Conservation (phyloP, 1,140 invertebrate species). For the Coenobita brevimanus region DNA sequence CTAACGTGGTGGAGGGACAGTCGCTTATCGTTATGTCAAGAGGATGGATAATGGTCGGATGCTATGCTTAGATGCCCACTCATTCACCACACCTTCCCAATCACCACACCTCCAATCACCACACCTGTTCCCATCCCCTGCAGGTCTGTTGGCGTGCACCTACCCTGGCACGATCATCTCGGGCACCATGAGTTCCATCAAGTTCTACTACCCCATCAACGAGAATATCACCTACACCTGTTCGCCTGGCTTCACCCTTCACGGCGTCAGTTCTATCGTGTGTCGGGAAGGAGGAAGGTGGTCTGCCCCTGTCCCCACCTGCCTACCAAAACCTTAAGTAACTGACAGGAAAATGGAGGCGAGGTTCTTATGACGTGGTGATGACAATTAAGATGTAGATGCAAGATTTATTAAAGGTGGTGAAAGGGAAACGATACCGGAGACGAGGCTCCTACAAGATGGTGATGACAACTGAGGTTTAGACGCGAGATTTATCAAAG, state of each 20-base stretch:
- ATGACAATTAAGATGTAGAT: background rate
- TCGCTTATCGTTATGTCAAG: too few relatives aligned
- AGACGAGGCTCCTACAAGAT: too few relatives aligned
- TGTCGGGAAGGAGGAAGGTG: slow-evolving; percentile 88
- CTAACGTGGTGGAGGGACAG: too few relatives aligned
- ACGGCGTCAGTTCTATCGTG: slow-evolving; percentile 83
- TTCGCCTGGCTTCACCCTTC: slow-evolving; percentile 82
- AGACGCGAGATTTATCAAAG: too few relatives aligned
- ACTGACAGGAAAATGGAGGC: background rate
- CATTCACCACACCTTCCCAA: too few relatives aligned
- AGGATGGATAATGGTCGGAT: too few relatives aligned
- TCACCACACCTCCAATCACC: too few relatives aligned
- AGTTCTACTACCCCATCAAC: slow-evolving; percentile 89
- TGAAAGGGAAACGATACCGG: too few relatives aligned
- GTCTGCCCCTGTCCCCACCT: slow-evolving; percentile 84
- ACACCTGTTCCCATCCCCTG: slow-evolving; percentile 13
- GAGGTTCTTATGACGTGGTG: background rate
- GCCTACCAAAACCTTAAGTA: slow-evolving; percentile 70
- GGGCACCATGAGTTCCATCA: slow-evolving; percentile 87
- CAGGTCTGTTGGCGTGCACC: slow-evolving; percentile 86
- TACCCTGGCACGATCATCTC: slow-evolving; percentile 89
- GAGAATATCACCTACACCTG: slow-evolving; percentile 90
- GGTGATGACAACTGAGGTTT: too few relatives aligned
- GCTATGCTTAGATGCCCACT: too few relatives aligned
- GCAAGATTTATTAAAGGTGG: background rate